Evolutionary conservation across 2,113 vertebrate species (phyloP), one percentile per base, ranked within the genome.

Genomic region (Tautogolabrus adspersus): DNA sequence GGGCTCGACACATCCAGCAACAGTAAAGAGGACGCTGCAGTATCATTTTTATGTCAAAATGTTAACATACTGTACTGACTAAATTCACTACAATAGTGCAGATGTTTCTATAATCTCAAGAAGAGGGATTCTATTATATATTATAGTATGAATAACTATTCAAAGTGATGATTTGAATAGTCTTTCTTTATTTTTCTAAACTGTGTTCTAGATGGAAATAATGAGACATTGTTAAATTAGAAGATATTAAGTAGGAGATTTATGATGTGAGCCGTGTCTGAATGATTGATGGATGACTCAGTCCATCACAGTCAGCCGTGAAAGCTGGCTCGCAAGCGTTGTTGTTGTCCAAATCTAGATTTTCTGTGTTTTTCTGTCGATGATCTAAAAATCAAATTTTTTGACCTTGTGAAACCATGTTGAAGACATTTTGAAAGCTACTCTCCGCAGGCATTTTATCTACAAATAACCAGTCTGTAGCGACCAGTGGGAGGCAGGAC

Each of bases 401-500:
- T 65, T 52, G 19, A n/a, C 52, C 12, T 16, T 54, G 10, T 65
- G 9, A 59, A 60, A 54, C 16, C 11, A 49, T 60, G 65, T 54
- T 46, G 19, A 7, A 16, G 15, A 13, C 0, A 66, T 60, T 16
- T 58, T n/a, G 34, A 68, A 37, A 26, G 11, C 22, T 54, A 7
- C 10, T 26, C 37, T 62, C 56, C 42, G 42, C 46, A 21, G 7
- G n/a, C 38, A 21, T 55, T 23, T 2, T 5, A 15, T 46, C 13
- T 13, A 34, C 57, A 76, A 77, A 34, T 34, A 34, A 71, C 44
- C 44, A 58, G 49, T 78, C 66, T 67, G 38, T 59, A 57, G 47
- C 64, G 67, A 52, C 30, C 37, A 59, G 83, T 75, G 73, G 70
- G 77, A 85, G 69, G 52, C 60, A 52, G 66, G 62, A 71, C 59